Conservation (phyloP, 2,113 vertebrate genomes). For the Crotalus helleri region DNA sequence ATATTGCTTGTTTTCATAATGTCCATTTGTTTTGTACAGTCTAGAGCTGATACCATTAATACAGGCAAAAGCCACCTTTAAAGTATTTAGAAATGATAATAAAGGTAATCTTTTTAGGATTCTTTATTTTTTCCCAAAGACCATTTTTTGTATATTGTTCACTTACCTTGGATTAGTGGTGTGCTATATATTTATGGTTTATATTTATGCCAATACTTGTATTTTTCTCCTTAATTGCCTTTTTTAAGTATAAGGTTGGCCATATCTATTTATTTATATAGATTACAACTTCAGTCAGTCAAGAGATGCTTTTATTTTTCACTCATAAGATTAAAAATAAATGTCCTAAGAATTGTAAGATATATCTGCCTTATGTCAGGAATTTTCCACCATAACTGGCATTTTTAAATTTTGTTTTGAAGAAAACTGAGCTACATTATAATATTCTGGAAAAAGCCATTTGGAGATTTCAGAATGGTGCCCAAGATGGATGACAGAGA, state of each 20-base stretch:
- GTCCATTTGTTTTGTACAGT: not conserved
- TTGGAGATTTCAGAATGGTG: not conserved
- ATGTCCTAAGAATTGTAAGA: not conserved
- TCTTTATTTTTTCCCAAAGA: too few species aligned
- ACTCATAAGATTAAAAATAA: not conserved
- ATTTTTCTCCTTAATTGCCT: not conserved
- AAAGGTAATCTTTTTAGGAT: not conserved
- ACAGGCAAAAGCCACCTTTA: not conserved
- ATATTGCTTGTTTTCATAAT: too few species aligned
- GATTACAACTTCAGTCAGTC: constrained; percentile 7
- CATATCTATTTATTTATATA: not conserved
- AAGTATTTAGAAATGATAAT: not conserved
- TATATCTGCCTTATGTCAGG: not conserved
- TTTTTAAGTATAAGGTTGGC: not conserved
- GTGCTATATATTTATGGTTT: not conserved
- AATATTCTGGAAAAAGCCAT: not conserved
- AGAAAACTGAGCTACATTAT: not conserved
- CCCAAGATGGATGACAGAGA: not conserved
- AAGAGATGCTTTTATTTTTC: not conserved
- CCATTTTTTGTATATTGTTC: not conserved
- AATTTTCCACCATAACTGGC: not conserved
- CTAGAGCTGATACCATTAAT: not conserved
- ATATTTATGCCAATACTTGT: not conserved
- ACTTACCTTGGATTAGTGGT: not conserved
- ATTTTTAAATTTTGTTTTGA: not conserved